Evolutionary conservation across 2,888 invertebrate species (phyloP), one percentile per base, ranked within the genome.

Genomic region (Heteromurus nitidus): DNA sequence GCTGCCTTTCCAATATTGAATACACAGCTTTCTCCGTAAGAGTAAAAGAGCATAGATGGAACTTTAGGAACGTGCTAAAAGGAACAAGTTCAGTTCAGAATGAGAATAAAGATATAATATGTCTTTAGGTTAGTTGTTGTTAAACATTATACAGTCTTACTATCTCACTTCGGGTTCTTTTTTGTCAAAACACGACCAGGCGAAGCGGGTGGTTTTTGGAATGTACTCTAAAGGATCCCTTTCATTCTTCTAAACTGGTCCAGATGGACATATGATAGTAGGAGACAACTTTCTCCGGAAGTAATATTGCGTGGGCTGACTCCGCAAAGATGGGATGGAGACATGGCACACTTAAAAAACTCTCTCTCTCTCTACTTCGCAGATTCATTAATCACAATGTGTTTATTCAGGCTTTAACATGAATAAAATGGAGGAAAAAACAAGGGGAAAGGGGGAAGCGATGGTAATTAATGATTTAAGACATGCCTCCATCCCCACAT

Each of bases 381-480:
- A 7, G 26, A 55, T 55, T 55, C 55, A 55, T 55, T 55, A 55
- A 55, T 55, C 55, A 55, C 55, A 55, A 55, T 26, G 22, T 55
- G 22, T 55, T 24, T 55, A 55, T 55, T 55, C 26, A 24, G 55
- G 9, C 26, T 50, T 50, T 50, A 50, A 50, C 2, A 50, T 3
- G 50, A 55, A 2, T 7, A 55, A n/a, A n/a, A n/a, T n/a, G n/a
- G 47, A n/a, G 47, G n/a, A 24, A 26, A 24, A 24, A 26, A 26
- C 9, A 55, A 13, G 26, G 24, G 3, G 47, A 47, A 3, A 47
- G 47, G 11, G 47, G 47, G 47, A n/a, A 47, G 16, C 3, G 36
- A 47, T 5, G 47, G 47, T 47, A 47, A 47, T 47, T 47, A 47
- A 47, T 47, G 47, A 47, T 5, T 47, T 11, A 47, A 47, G 47